A percentile compares a stretch with the other conserved stretches of the same genome.
Evolutionary conservation across 2,113 vertebrate genomes (phyloP).

Genomic region (Hippocampus barbouri): DNA sequence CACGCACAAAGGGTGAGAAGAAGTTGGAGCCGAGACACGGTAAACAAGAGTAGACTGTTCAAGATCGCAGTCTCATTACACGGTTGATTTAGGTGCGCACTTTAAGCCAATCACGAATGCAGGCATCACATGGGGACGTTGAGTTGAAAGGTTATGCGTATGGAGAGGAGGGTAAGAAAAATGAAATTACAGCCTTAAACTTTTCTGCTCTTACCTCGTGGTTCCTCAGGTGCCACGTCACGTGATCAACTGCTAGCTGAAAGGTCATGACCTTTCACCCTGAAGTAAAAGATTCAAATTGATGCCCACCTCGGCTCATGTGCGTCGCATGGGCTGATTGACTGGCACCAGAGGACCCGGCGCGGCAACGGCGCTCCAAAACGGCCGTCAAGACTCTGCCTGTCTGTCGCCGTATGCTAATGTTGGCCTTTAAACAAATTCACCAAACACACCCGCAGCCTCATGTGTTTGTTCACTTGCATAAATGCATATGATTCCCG

Average conservation of each 20-base stretch:
- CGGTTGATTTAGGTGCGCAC: constrained; percentile 66
- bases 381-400: constrained; percentile 59
- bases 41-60: constrained; percentile 71
- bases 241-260: constrained; percentile 14
- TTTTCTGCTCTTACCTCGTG: constrained; percentile 45
- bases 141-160: constrained; percentile 64
- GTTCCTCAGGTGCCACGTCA: not conserved
- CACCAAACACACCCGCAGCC: constrained; percentile 66
- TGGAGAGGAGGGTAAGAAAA: constrained; percentile 43
- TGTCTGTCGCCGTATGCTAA: constrained; percentile 71
- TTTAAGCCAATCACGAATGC: constrained; percentile 72
- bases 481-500: constrained; percentile 77
- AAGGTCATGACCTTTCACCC: constrained; percentile 44
- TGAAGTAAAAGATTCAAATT: constrained; percentile 21
- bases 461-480: constrained; percentile 68
- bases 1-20: constrained; percentile 58
- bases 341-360: constrained; percentile 41
- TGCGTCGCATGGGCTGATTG: constrained; percentile 49
- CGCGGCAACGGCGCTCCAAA: constrained; percentile 42
- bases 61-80: constrained; percentile 71
- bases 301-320: constrained; percentile 18
- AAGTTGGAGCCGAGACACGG: constrained; percentile 55
- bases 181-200: constrained; percentile 50
- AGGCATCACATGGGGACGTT: constrained; percentile 49
- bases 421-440: constrained; percentile 75